Conservation (phyloP, 2,888 invertebrate species). For the Euproctis similis region DNA sequence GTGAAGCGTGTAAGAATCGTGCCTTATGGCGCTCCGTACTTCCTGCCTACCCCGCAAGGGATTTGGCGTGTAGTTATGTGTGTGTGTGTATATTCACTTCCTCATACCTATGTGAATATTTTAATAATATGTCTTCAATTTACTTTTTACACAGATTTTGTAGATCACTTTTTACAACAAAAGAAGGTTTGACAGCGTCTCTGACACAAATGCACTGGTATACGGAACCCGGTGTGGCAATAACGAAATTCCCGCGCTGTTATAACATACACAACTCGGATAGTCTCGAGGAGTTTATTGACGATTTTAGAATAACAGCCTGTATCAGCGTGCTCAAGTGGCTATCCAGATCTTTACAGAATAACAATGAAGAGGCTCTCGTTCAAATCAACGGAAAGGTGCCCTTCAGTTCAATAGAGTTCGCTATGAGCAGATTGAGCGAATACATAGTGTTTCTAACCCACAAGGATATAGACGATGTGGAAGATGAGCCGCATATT, state of each 20-base stretch:
- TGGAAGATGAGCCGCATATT: constrained; percentile 77
- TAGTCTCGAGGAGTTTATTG: constrained; percentile 87
- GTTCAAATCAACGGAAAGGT: constrained; percentile 79
- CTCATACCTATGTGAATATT: no score
- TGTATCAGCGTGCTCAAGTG: constrained; percentile 90
- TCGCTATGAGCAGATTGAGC: constrained; percentile 85
- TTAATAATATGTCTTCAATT: no score
- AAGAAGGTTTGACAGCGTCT: constrained; percentile 88
- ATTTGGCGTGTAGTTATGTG: no score
- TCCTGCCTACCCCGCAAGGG: no score
- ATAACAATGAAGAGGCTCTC: constrained; percentile 72
- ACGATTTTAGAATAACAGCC: constrained; percentile 92
- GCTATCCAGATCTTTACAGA: constrained; percentile 77
- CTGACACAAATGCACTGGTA: constrained; percentile 91
- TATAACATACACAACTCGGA: constrained; percentile 89
- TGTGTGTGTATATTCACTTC: no score
- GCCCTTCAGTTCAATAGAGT: constrained; percentile 85
- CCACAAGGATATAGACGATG: constrained; percentile 86
- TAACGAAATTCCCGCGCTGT: constrained; percentile 90
- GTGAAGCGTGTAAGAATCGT: no score
- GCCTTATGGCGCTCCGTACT: no score
- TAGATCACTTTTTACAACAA: constrained; percentile 92
- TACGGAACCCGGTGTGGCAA: constrained; percentile 86
- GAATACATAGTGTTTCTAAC: constrained; percentile 84
- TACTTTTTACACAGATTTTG: constrained; percentile 83